phyloP scores from a whole-genome alignment of 2,113 vertebrate genomes.

The Poeciliopsis occidentalis region DNA sequence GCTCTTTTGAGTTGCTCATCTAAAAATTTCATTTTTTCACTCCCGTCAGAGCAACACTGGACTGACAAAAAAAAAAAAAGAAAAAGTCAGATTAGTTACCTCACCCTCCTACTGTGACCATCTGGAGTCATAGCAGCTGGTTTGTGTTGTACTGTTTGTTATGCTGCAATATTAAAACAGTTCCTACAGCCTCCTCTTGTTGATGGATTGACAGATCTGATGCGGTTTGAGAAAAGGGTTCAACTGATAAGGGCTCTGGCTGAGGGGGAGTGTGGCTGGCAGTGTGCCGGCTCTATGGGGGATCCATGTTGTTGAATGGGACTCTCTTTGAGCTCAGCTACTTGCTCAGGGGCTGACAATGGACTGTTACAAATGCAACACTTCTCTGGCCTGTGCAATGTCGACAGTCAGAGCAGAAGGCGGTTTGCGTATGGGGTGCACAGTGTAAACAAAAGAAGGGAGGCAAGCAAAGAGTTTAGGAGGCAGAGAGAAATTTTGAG shows the following conservation, averaged over 20 bases:
- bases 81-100: constrained; percentile 30
- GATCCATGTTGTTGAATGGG: constrained; percentile 53
- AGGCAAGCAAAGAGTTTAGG: background rate
- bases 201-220: constrained; percentile 64
- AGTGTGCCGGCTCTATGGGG: constrained; percentile 50
- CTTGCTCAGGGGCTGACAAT: constrained; percentile 50
- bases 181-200: constrained; percentile 36
- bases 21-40: constrained; percentile 63
- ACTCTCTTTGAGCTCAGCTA: constrained; percentile 57
- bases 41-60: constrained; percentile 41
- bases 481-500: constrained; percentile 22
- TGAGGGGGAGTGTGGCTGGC: constrained; percentile 43
- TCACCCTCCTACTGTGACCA: constrained; percentile 27
- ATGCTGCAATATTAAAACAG: constrained; percentile 40
- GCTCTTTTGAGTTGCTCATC: constrained; percentile 61
- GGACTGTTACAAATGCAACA: constrained; percentile 49
- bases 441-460: constrained; percentile 30
- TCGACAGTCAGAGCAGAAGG: constrained; percentile 42
- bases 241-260: constrained; percentile 55
- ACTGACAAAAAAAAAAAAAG: constrained; percentile 24
- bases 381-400: constrained; percentile 32
- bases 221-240: constrained; percentile 69
- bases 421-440: constrained; percentile 1
- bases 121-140: constrained; percentile 23
- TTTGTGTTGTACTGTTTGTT: constrained; percentile 42